Evolutionary conservation across 2,113 vertebrate species (phyloP).

Genomic region (Corythornis vintsioides): DNA sequence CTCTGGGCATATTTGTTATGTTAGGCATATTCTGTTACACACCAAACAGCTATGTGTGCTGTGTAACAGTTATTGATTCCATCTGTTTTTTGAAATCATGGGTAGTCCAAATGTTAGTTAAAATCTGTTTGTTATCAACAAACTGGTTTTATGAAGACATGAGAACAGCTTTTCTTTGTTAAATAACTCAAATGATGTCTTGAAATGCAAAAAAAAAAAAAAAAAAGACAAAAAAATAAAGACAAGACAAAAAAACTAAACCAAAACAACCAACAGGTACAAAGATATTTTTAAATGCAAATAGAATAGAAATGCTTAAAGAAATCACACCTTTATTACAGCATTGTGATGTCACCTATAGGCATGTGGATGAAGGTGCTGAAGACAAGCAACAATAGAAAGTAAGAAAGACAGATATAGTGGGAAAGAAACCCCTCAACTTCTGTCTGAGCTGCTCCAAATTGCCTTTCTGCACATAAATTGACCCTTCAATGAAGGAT

Average conservation of each 20-base stretch:
- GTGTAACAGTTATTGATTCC: slow-evolving; percentile 68
- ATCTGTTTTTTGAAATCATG: slow-evolving; percentile 72
- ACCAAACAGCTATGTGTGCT: slow-evolving; percentile 60
- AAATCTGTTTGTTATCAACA: slow-evolving; percentile 77
- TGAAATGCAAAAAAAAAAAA: background rate
- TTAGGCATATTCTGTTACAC: slow-evolving; percentile 45
- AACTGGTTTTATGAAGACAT: slow-evolving; percentile 32
- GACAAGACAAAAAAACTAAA: too few species aligned
- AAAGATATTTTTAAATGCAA: background rate
- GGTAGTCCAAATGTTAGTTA: slow-evolving; percentile 70
- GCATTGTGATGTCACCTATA: background rate
- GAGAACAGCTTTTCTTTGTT: background rate
- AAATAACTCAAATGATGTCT: background rate
- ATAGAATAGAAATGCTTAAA: background rate
- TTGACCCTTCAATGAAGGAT: background rate
- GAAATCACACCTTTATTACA: background rate
- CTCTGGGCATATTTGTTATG: slow-evolving; percentile 49
- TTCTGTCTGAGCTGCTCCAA: background rate
- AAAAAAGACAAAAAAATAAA: too few species aligned
- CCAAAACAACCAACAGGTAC: background rate
- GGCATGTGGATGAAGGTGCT: background rate
- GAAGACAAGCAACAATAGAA: background rate
- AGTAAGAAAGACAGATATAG: background rate
- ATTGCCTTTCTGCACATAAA: background rate
- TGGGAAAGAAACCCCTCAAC: background rate